Evolutionary conservation across 1,140 invertebrate genomes (phyloP).

Genomic region (Mycetomoellerius zeteki): DNA sequence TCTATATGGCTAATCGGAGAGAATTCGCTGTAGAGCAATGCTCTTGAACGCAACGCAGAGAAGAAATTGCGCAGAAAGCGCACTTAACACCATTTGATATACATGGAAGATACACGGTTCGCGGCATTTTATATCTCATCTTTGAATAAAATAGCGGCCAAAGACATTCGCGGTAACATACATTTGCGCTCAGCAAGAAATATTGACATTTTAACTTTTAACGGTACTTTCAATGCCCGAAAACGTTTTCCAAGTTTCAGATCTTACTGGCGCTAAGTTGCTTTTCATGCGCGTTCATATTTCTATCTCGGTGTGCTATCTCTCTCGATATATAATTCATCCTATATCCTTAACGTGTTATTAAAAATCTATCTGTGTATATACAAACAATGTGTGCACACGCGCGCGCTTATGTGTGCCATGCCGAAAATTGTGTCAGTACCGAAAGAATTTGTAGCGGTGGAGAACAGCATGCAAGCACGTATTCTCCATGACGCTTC

Average conservation of each 20-base stretch:
- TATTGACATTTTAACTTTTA: background rate
- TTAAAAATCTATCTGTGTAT: constrained; percentile 77
- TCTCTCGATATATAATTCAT: constrained; percentile 68
- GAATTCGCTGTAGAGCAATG: constrained; percentile 27
- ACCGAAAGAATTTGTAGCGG: constrained; percentile 13
- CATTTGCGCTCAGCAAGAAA: background rate
- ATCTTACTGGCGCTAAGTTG: background rate
- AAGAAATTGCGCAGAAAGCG: constrained; percentile 5
- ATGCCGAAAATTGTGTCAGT: constrained; percentile 46
- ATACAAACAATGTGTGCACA: constrained; percentile 74
- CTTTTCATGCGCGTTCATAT: constrained; percentile 13
- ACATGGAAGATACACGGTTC: background rate
- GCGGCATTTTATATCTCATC: background rate
- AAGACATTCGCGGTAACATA: background rate
- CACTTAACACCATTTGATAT: constrained; percentile 19
- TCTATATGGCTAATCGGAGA: constrained; percentile 3
- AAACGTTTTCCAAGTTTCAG: background rate
- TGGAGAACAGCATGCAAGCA: constrained; percentile 21
- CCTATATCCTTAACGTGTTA: constrained; percentile 68
- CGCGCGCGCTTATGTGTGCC: constrained; percentile 17
- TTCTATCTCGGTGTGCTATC: constrained; percentile 16
- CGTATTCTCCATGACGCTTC: constrained; percentile 30
- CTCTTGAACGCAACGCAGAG: constrained; percentile 8
- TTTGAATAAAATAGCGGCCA: background rate
- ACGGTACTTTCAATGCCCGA: background rate